These are phyloP conservation scores for Idaea straminata DNA, from an alignment of 2,888 invertebrate genomes.

Conservation along the genomic window DNA sequence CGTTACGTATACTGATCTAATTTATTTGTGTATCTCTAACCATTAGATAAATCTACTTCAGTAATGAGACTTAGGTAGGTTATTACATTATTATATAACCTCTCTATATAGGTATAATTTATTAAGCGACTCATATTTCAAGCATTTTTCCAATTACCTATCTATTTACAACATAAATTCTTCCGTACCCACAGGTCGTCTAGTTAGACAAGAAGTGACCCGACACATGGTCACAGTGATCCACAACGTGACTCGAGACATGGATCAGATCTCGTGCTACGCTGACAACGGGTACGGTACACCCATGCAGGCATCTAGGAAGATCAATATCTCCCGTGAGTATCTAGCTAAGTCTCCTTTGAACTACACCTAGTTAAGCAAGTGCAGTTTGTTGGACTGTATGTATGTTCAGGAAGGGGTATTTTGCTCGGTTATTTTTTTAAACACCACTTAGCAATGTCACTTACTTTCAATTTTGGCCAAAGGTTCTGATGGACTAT, in stretches of 20 bases:
- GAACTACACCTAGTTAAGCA: neutral
- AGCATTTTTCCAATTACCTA: no score
- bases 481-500: no score
- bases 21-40: no score
- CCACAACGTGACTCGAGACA: conserved; percentile 90
- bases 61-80: no score
- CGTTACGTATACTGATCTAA: neutral
- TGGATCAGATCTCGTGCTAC: conserved; percentile 92
- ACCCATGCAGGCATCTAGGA: conserved; percentile 90
- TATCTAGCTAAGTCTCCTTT: conserved; percentile 11
- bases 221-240: conserved; percentile 93
- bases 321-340: conserved; percentile 91
- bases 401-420: neutral
- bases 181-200: conserved; percentile 62
- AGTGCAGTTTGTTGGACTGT: neutral
- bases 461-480: no score
- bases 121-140: no score
- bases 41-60: no score
- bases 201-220: conserved; percentile 91
- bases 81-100: no score
- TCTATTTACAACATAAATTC: neutral
- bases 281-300: conserved; percentile 94
- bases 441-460: no score
- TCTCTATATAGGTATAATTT: no score
- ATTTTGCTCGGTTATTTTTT: no score